These are phyloP conservation scores for Myotis yumanensis DNA, from an alignment of 2,113 vertebrate species.

Conservation along the genomic window DNA sequence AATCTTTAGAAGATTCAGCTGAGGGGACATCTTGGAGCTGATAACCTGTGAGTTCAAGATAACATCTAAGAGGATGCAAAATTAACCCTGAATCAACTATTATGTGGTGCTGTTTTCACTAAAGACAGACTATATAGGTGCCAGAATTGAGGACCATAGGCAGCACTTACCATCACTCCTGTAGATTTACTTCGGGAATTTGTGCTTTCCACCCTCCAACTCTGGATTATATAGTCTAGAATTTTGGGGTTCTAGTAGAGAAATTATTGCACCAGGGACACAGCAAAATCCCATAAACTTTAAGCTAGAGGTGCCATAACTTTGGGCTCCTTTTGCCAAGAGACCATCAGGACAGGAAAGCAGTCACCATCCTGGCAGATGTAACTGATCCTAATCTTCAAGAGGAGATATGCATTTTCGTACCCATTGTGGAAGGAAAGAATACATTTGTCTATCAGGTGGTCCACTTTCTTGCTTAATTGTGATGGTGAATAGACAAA, in stretches of 20 bases:
- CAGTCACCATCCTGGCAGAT: neutral
- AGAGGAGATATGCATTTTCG: neutral
- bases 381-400: neutral
- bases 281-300: neutral
- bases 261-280: neutral
- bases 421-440: neutral
- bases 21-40: neutral
- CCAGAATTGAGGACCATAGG: neutral
- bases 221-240: neutral
- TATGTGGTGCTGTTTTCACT: neutral
- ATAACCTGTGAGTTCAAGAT: neutral
- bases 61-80: neutral
- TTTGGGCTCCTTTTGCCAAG: neutral
- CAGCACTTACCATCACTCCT: neutral
- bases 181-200: neutral
- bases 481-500: neutral
- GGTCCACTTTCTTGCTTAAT: neutral
- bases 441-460: neutral
- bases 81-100: neutral
- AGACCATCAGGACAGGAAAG: neutral
- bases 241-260: neutral
- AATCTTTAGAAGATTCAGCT: neutral
- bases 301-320: neutral
- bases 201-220: neutral
- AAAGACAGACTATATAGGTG: neutral